Evolutionary conservation across 2,113 vertebrate species (phyloP).

Genomic region (Jaculus jaculus): DNA sequence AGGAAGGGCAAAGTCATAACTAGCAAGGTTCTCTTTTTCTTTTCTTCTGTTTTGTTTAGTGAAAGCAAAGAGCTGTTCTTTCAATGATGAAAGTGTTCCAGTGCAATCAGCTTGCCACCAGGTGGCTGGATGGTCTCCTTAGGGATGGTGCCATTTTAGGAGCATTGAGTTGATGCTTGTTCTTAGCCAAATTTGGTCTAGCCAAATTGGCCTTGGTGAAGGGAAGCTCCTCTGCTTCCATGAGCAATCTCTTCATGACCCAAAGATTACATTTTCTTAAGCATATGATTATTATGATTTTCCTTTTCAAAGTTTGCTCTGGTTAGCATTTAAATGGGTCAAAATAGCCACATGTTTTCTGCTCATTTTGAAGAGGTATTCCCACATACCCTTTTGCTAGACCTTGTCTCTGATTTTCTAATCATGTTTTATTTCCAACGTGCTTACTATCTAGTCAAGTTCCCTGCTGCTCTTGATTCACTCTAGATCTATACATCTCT

Average conservation of each 20-base stretch:
- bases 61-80: slow-evolving; percentile 55
- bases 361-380: neutral
- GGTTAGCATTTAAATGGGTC: neutral
- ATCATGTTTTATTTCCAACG: slow-evolving; percentile 6
- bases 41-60: neutral
- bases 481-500: neutral
- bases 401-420: neutral
- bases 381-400: neutral
- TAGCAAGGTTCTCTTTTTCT: neutral
- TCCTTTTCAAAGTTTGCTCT: neutral
- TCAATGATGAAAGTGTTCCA: slow-evolving; percentile 36
- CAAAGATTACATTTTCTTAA: neutral
- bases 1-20: slow-evolving; percentile 23
- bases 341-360: neutral
- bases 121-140: slow-evolving; percentile 49
- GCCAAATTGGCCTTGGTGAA: slow-evolving; percentile 21
- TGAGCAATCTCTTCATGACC: slow-evolving; percentile 33
- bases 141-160: neutral
- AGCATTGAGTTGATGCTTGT: slow-evolving; percentile 24
- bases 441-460: neutral
- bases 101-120: slow-evolving; percentile 35
- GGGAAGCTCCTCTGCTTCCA: slow-evolving; percentile 7
- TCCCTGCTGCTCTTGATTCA: neutral
- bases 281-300: neutral
- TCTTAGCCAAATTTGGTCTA: slow-evolving; percentile 37